Evolutionary conservation across 1,140 invertebrate species (phyloP), one percentile per base, ranked within the genome.

Genomic region (Pseudomyrmex sp.): DNA sequence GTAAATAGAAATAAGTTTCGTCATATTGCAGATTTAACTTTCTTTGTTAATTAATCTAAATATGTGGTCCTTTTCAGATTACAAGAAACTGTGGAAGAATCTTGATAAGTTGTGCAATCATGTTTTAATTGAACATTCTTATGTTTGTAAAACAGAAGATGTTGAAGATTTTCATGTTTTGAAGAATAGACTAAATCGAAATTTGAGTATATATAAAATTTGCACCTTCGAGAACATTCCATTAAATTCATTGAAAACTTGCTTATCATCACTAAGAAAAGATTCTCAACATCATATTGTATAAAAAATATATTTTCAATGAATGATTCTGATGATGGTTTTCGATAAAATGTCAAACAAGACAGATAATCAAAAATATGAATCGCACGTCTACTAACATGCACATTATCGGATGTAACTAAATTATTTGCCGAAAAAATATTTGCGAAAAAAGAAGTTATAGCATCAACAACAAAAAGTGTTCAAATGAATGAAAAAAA

Each of bases 391-490:
- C 58, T 44, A 80, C 54, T 72, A 80, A 80, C 44, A n/a, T 61
- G 44, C 59, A 79, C 3, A 59, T 10, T 79, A 48, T 52, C 54
- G 59, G 59, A 74, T 63, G 26, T 54, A 82, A 20, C 18, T 50
- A 76, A 82, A 82, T 44, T 18, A n/a, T 2, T n/a, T 44, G 74
- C n/a, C 23, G 61, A 89, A 84, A 63, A 85, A 77, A 69, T 59
- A 61, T 13, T 84, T 8, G 9, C 35, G 10, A 88, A 88, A 46
- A 66, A 85, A 80, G 54, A 83, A 63, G 74, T 50, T 50, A 50
- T 13, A 52, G 13, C 3, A 52, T 12, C 50, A 52, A 52, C 13
- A 52, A 10, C 1, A 12, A 52, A 13, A 12, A 13, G 50, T 52
- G 50, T 52, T 52, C 13, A 13, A 12, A 52, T 13, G 50, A n/a